Percentiles rank a stretch among this genome's conserved stretches.
Conservation (phyloP, 1,140 invertebrate genomes). For the Polyergus mexicanus region DNA sequence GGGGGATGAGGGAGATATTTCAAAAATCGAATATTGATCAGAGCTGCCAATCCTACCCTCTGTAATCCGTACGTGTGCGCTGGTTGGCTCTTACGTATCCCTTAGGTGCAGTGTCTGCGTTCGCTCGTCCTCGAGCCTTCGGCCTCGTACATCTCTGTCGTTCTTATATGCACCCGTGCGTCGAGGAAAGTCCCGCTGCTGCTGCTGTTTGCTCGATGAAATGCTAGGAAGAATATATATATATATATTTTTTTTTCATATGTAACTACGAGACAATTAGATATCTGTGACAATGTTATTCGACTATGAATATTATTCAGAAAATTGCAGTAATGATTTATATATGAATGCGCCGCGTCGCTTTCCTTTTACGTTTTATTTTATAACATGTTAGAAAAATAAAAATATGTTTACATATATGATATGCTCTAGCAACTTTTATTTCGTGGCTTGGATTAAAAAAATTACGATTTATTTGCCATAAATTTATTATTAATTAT, state of each 20-base stretch:
- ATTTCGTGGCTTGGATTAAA: too few relatives aligned
- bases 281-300: neutral
- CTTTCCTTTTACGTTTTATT: too few relatives aligned
- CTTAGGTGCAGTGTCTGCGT: constrained; percentile 75
- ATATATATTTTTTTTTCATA: neutral
- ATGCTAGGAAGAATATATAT: neutral
- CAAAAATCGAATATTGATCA: constrained; percentile 87
- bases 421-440: too few relatives aligned
- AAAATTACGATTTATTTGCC: too few relatives aligned
- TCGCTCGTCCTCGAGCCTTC: constrained; percentile 66
- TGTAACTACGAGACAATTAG: neutral
- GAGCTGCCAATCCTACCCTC: constrained; percentile 85
- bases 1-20: constrained; percentile 83
- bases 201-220: neutral
- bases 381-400: too few relatives aligned
- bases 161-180: constrained; percentile 30
- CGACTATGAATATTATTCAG: too few relatives aligned
- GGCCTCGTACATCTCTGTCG: constrained; percentile 63
- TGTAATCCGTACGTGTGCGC: constrained; percentile 82
- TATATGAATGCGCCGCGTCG: too few relatives aligned
- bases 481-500: too few relatives aligned
- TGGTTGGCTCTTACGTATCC: constrained; percentile 74
- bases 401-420: too few relatives aligned
- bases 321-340: neutral
- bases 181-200: too few relatives aligned